These are phyloP conservation scores for Crypturellus undulatus DNA, from an alignment of 2,113 vertebrate species.

Conservation along the genomic window DNA sequence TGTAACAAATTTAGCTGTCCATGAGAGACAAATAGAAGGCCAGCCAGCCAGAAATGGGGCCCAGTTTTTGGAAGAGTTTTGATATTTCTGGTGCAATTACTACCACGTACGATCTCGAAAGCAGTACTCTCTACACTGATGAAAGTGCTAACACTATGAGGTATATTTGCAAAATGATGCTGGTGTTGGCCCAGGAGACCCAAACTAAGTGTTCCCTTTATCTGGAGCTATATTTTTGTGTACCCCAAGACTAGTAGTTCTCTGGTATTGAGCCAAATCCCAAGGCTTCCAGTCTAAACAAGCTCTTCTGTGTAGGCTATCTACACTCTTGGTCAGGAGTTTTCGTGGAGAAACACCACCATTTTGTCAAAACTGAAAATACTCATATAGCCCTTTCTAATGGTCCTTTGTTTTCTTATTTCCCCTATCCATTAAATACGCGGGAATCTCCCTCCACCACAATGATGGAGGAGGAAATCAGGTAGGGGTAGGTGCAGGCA, in stretches of 20 bases:
- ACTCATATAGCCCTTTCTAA: background rate
- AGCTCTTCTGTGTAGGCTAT: background rate
- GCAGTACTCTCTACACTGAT: background rate
- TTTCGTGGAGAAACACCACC: too few relatives aligned
- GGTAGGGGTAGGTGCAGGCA: too few relatives aligned
- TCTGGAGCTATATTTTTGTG: background rate
- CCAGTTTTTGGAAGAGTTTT: background rate
- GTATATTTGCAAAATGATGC: background rate
- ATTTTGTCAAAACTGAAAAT: background rate
- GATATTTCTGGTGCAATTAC: background rate
- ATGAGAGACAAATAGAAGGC: background rate
- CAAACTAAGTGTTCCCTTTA: background rate
- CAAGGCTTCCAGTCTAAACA: background rate
- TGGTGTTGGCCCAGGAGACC: background rate
- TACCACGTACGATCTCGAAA: background rate
- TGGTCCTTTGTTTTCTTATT: background rate
- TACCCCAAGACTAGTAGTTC: background rate
- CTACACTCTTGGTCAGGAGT: background rate
- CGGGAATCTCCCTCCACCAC: too few relatives aligned
- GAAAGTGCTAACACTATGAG: background rate
- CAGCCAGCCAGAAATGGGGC: background rate
- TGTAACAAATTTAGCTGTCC: background rate
- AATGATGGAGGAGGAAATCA: too few relatives aligned
- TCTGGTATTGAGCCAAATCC: background rate
- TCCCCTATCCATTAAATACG: too few relatives aligned